Percentiles rank a stretch among this genome's conserved stretches.
Conservation (phyloP, 2,797 vertebrate genomes). For the Craterocephalus amniculus region DNA sequence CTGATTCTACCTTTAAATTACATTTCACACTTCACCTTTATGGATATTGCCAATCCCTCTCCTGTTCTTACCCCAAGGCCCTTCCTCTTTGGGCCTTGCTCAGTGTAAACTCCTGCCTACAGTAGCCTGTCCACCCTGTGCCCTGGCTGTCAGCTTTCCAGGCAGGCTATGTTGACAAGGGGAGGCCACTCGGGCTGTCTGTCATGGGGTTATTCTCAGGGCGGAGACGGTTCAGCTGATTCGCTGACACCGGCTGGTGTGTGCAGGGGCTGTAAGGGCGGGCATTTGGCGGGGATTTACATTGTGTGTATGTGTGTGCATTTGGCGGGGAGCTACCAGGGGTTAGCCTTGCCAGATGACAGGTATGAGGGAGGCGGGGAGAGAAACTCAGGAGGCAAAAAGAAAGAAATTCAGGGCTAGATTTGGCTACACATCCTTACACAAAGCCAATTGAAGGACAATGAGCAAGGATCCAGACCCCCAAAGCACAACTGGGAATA, state of each 20-base stretch:
- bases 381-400: constrained; percentile 64
- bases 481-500: constrained; percentile 77
- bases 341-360: constrained; percentile 83
- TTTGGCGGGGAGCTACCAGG: constrained; percentile 80
- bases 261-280: constrained; percentile 77
- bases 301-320: constrained; percentile 60
- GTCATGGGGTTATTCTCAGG: constrained; percentile 83
- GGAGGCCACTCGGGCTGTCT: constrained; percentile 84
- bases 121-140: constrained; percentile 78
- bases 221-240: constrained; percentile 84
- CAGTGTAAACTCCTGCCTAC: constrained; percentile 60
- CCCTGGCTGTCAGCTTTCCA: constrained; percentile 84
- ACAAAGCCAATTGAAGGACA: constrained; percentile 79
- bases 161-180: constrained; percentile 79
- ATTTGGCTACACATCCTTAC: constrained; percentile 60
- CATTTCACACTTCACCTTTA: constrained; percentile 15
- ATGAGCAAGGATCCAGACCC: constrained; percentile 62
- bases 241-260: constrained; percentile 79
- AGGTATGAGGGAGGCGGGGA: constrained; percentile 72
- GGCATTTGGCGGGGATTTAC: constrained; percentile 73
- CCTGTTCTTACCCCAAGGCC: constrained; percentile 46
- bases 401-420: constrained; percentile 64
- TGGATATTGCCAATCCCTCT: constrained; percentile 32
- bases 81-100: constrained; percentile 57
- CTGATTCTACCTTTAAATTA: constrained; percentile 16